Conservation (phyloP, 2,888 invertebrate species). For the Epistrophe eligans region DNA sequence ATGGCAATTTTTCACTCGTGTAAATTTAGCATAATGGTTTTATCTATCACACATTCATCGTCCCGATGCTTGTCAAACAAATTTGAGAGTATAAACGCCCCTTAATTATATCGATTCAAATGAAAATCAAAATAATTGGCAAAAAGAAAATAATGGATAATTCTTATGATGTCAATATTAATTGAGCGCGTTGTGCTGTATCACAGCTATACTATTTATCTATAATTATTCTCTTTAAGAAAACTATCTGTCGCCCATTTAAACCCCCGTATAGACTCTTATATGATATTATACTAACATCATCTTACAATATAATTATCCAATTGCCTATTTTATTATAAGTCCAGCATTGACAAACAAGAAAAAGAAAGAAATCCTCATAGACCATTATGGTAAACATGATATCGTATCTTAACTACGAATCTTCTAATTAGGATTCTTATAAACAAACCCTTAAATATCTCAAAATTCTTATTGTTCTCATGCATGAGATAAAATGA, state of each 20-base stretch:
- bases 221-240: not conserved
- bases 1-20: too few species aligned
- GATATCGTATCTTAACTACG: conserved; percentile 34
- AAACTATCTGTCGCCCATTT: not conserved
- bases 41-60: too few species aligned
- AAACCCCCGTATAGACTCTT: not conserved
- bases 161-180: not conserved
- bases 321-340: conserved; percentile 25
- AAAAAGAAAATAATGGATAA: not conserved
- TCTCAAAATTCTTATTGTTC: conserved; percentile 16
- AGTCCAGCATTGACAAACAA: not conserved
- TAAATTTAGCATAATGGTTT: too few species aligned
- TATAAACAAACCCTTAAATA: conserved; percentile 7
- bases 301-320: not conserved
- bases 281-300: not conserved
- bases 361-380: not conserved
- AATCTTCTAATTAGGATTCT: conserved; percentile 6
- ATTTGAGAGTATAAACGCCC: too few species aligned
- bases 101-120: too few species aligned
- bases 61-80: too few species aligned
- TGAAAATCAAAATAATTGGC: too few species aligned
- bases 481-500: conserved; percentile 7
- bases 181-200: not conserved
- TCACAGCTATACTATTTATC: not conserved
- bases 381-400: conserved; percentile 43